A percentile compares a stretch with the other conserved stretches of the same genome.
phyloP scores from a whole-genome alignment of 2,797 vertebrate genomes.

The Catamblyrhynchus diadema region DNA sequence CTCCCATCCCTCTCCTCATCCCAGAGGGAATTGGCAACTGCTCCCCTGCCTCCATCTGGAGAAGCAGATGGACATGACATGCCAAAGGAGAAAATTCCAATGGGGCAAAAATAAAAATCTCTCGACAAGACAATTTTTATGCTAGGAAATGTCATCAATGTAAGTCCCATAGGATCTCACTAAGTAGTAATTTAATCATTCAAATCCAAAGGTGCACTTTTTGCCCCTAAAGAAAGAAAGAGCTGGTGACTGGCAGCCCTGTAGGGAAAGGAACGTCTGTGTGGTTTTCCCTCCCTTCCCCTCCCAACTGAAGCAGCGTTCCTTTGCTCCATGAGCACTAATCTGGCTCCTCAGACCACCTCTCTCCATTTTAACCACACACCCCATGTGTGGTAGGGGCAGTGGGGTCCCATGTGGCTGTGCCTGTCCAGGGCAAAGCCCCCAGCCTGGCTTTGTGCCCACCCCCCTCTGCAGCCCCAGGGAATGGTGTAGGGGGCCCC shows the following conservation, averaged over 20 bases:
- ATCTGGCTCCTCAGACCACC: neutral
- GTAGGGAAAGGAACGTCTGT: neutral
- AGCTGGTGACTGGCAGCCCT: neutral
- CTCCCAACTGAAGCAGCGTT: neutral
- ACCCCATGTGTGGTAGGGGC: accelerated
- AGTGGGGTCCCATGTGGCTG: accelerated
- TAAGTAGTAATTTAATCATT: neutral
- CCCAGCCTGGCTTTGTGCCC: neutral
- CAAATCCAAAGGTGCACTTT: neutral
- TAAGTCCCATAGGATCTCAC: neutral
- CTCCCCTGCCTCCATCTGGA: neutral
- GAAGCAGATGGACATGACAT: neutral
- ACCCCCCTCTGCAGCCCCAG: neutral
- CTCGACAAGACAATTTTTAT: neutral
- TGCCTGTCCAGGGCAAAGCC: neutral
- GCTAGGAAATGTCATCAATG: neutral
- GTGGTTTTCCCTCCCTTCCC: neutral
- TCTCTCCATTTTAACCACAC: neutral
- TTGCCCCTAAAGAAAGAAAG: neutral
- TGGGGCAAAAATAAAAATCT: neutral
- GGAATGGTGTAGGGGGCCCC: accelerated
- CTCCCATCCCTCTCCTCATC: neutral
- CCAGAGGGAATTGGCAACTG: neutral
- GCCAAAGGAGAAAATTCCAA: neutral
- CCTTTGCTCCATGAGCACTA: neutral